Evolutionary conservation across 2,888 invertebrate genomes (phyloP).

Genomic region (Pandemis corylana): DNA sequence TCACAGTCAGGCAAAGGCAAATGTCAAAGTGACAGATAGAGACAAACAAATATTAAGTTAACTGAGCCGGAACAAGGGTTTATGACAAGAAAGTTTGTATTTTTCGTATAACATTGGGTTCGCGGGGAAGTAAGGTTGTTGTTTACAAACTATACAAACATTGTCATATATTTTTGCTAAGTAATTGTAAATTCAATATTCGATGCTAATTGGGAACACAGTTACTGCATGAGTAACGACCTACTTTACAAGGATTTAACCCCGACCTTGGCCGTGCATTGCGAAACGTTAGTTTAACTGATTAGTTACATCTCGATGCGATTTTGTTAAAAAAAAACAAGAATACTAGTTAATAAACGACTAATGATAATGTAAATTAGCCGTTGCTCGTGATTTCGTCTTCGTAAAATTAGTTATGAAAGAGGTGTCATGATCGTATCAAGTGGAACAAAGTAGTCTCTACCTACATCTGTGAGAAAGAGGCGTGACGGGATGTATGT

Average conservation of each 20-base stretch:
- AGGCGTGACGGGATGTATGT: no score
- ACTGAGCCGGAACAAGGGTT: no score
- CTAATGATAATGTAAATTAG: neutral
- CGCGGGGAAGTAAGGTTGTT: neutral
- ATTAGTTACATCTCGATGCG: slow-evolving; percentile 31
- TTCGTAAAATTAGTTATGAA: no score
- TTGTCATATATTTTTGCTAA: slow-evolving; percentile 29
- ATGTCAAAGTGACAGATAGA: no score
- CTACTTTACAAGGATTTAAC: slow-evolving; percentile 30
- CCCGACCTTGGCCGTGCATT: slow-evolving; percentile 34
- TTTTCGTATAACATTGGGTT: neutral
- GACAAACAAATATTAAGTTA: no score
- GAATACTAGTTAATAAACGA: no score
- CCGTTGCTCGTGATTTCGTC: no score
- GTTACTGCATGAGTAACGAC: slow-evolving; percentile 30
- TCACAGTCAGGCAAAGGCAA: no score
- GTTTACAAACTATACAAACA: neutral
- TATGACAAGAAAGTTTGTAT: no score
- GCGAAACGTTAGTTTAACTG: slow-evolving; percentile 30
- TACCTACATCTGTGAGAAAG: no score
- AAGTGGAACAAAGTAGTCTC: no score
- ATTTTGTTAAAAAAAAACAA: slow-evolving; percentile 8
- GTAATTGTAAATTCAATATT: slow-evolving; percentile 28
- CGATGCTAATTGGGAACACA: slow-evolving; percentile 30
- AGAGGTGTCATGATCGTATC: no score